These are phyloP conservation scores for Melieria picta DNA, from an alignment of 2,888 invertebrate species.

Conservation along the genomic window DNA sequence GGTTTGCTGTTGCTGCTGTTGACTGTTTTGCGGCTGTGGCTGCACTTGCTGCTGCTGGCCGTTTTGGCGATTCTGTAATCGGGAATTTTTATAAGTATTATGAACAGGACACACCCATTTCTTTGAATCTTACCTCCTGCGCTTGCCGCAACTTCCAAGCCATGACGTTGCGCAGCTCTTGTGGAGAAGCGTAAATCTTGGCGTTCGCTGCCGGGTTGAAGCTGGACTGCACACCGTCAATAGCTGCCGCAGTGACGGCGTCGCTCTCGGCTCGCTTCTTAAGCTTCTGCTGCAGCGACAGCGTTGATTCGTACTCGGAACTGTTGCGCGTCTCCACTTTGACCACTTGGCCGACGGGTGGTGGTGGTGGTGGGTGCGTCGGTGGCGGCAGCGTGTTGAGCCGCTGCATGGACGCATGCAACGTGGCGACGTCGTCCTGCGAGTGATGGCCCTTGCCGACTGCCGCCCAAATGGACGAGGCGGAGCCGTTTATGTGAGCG, in stretches of 20 bases:
- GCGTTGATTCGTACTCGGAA: constrained; percentile 67
- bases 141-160: constrained; percentile 68
- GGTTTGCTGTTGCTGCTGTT: constrained; percentile 42
- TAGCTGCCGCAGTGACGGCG: constrained; percentile 58
- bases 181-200: constrained; percentile 89
- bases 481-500: constrained; percentile 65
- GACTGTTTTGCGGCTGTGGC: constrained; percentile 36
- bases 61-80: constrained; percentile 47
- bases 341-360: constrained; percentile 76
- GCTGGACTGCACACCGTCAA: constrained; percentile 77
- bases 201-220: constrained; percentile 89
- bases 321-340: constrained; percentile 73
- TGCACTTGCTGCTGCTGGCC: constrained; percentile 26
- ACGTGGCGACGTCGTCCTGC: constrained; percentile 75
- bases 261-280: constrained; percentile 60
- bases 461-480: constrained; percentile 62
- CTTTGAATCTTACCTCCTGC: constrained; percentile 53
- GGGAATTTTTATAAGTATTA: background rate
- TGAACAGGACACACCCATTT: background rate
- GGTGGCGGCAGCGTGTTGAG: constrained; percentile 76
- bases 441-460: constrained; percentile 72
- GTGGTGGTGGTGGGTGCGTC: constrained; percentile 84
- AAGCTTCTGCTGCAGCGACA: constrained; percentile 63
- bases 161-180: constrained; percentile 81
- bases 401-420: constrained; percentile 65